A percentile compares a stretch with the other conserved stretches of the same genome.
Evolutionary conservation across 2,113 vertebrate species (phyloP).

Genomic region (Nothobranchius furzeri): DNA sequence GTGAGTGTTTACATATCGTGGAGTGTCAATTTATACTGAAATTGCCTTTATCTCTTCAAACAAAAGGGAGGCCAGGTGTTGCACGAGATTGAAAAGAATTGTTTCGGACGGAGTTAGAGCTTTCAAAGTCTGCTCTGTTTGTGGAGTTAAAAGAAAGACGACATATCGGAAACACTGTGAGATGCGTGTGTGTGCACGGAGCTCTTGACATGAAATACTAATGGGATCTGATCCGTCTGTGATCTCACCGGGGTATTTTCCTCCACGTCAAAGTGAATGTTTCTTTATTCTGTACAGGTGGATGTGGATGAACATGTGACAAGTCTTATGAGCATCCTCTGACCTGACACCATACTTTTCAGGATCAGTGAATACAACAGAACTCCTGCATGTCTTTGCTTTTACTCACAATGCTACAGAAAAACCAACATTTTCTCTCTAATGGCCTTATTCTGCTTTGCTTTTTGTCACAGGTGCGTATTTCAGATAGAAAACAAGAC

Average conservation of each 20-base stretch:
- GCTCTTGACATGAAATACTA: constrained; percentile 30
- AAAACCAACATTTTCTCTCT: constrained; percentile 20
- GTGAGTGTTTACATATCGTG: constrained; percentile 34
- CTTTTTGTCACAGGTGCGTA: no score
- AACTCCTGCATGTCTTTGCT: constrained; percentile 13
- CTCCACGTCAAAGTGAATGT: constrained; percentile 24
- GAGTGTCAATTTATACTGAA: constrained; percentile 24
- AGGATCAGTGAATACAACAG: constrained; percentile 3
- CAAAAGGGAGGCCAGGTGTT: constrained; percentile 31
- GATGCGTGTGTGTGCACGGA: constrained; percentile 13
- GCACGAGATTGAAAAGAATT: constrained; percentile 26
- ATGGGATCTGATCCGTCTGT: constrained; percentile 39
- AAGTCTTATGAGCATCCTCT: constrained; percentile 6
- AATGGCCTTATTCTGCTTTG: no score
- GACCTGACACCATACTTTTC: constrained; percentile 1
- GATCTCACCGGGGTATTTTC: constrained; percentile 31
- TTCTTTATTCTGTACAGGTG: constrained; percentile 21
- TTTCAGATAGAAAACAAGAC: no score
- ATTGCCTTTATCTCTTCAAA: constrained; percentile 30
- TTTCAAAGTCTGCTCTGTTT: constrained; percentile 31
- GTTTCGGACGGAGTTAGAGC: constrained; percentile 27
- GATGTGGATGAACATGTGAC: constrained; percentile 38
- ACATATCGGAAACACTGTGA: neutral
- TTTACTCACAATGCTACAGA: constrained; percentile 29
- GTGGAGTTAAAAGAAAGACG: constrained; percentile 34